These are phyloP conservation scores for Tyria jacobaeae DNA, from an alignment of 2,888 invertebrate genomes.

Conservation along the genomic window DNA sequence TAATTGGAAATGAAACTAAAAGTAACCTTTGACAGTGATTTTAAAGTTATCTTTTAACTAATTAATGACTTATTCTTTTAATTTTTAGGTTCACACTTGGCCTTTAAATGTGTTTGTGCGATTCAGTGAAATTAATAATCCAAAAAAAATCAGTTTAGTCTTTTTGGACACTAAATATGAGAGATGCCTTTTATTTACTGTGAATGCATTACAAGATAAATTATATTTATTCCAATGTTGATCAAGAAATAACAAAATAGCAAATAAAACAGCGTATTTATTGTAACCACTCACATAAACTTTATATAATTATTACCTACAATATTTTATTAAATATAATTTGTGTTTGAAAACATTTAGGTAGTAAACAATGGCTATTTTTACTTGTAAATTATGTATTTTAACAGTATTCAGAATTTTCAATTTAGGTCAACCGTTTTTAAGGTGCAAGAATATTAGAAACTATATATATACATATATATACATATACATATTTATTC, in stretches of 20 bases:
- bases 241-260: background rate
- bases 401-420: background rate
- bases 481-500: no score
- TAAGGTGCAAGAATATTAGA: background rate
- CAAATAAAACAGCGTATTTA: background rate
- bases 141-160: background rate
- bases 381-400: background rate
- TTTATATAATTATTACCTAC: conserved; percentile 2
- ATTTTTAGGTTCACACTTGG: background rate
- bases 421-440: background rate
- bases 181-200: background rate
- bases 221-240: background rate
- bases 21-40: background rate
- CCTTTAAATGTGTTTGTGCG: background rate
- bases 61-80: background rate
- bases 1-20: no score
- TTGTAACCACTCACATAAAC: background rate
- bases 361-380: background rate
- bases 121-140: background rate
- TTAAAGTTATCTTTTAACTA: background rate
- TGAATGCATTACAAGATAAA: background rate
- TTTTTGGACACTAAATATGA: background rate
- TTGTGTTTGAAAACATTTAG: background rate
- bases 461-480: no score
- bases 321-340: background rate